phyloP scores from a whole-genome alignment of 2,113 vertebrate genomes.

The Heteronetta atricapilla region DNA sequence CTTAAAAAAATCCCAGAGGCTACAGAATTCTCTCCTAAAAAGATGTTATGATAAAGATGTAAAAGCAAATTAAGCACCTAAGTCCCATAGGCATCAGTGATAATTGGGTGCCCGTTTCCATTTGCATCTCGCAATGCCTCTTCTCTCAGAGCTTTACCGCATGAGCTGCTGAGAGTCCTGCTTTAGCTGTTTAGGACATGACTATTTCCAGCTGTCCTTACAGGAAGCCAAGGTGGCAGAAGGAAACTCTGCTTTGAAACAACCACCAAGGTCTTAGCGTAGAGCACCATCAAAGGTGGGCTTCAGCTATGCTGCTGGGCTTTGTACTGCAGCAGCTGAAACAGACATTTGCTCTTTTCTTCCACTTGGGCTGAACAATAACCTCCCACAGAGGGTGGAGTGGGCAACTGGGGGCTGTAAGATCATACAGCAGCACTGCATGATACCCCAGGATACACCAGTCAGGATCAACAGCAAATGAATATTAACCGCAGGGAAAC shows the following conservation, averaged over 20 bases:
- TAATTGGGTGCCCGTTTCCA: not conserved
- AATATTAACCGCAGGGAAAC: not conserved
- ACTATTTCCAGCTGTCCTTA: conserved; percentile 46
- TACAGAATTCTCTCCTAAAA: not conserved
- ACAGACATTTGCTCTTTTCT: not conserved
- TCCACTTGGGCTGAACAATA: not conserved
- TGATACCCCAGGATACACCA: not conserved
- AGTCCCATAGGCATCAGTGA: not conserved
- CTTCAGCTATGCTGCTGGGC: conserved; percentile 5
- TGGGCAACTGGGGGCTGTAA: conserved; percentile 20
- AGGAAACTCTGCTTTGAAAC: not conserved
- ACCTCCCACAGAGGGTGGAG: not conserved
- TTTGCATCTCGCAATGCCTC: not conserved
- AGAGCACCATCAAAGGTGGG: not conserved
- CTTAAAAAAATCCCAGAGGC: not conserved
- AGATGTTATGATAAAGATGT: not conserved
- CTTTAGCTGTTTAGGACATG: conserved; percentile 40
- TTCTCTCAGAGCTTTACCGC: not conserved
- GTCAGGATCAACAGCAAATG: not conserved
- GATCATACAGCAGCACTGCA: not conserved
- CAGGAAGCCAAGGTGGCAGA: conserved; percentile 9
- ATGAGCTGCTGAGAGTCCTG: not conserved
- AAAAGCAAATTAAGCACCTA: not conserved
- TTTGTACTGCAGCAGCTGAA: conserved; percentile 5
- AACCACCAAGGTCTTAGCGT: not conserved